Conservation (phyloP, 2,113 vertebrate species). For the Harpagus bidentatus region DNA sequence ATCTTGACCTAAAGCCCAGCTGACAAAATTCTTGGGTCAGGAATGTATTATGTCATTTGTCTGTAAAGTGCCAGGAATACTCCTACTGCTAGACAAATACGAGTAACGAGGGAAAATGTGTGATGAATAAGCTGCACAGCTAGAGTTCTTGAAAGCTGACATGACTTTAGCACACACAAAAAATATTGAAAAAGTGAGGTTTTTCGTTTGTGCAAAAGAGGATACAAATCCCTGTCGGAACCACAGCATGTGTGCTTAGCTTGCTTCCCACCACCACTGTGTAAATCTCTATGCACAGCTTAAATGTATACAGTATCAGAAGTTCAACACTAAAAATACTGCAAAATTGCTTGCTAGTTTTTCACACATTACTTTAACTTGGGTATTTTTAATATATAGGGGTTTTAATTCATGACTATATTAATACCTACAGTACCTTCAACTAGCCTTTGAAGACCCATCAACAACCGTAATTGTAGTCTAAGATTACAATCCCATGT, state of each 20-base stretch:
- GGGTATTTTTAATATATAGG: neutral
- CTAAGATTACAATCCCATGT: neutral
- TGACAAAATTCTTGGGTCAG: neutral
- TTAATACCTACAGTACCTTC: neutral
- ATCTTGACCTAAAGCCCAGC: neutral
- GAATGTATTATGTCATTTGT: neutral
- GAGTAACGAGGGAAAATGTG: neutral
- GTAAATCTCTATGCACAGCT: neutral
- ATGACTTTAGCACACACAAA: neutral
- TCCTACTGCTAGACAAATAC: neutral
- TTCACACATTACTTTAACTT: neutral
- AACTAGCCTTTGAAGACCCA: neutral
- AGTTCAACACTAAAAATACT: neutral
- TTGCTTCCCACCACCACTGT: neutral
- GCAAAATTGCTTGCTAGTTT: neutral
- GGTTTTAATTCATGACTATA: neutral
- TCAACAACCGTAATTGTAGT: neutral
- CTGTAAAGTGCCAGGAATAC: neutral
- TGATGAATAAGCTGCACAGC: neutral
- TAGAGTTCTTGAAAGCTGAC: neutral
- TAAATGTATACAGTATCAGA: neutral
- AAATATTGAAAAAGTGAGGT: neutral
- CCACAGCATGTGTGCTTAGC: accelerated
- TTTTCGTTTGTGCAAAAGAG: neutral
- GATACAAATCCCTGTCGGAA: neutral